phyloP scores from a whole-genome alignment of 2,113 vertebrate genomes.

The Stomatorhinus ivindoensis region DNA sequence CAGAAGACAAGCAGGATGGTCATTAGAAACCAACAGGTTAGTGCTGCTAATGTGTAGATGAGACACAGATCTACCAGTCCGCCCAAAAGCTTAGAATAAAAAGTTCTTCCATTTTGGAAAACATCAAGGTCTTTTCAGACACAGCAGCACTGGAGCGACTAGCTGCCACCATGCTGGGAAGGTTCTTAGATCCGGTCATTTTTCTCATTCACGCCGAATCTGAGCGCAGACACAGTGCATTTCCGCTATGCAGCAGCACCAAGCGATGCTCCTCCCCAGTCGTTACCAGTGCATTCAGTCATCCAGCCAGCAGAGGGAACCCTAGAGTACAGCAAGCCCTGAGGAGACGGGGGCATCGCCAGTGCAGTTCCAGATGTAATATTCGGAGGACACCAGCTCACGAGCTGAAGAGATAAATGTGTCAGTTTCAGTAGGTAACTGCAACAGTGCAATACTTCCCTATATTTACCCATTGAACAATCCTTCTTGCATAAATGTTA shows the following conservation, averaged over 20 bases:
- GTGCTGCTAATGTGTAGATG: background rate
- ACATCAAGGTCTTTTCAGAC: background rate
- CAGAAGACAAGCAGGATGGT: background rate
- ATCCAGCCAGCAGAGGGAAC: constrained; percentile 35
- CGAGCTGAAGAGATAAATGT: constrained; percentile 56
- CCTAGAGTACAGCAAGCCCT: constrained; percentile 51
- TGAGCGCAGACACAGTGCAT: background rate
- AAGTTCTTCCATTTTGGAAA: background rate
- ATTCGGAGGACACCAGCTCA: constrained; percentile 80
- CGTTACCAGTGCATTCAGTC: background rate
- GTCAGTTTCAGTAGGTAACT: background rate
- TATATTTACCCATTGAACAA: background rate
- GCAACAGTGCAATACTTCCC: background rate
- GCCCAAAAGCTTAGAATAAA: background rate
- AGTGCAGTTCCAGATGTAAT: constrained; percentile 92
- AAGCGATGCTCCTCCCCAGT: background rate
- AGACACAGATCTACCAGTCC: background rate
- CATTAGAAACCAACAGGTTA: background rate
- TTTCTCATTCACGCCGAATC: background rate
- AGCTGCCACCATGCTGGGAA: background rate
- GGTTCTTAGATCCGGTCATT: background rate
- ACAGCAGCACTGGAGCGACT: background rate
- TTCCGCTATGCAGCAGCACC: background rate
- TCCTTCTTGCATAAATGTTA: background rate
- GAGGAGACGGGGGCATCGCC: constrained; percentile 70